Evolutionary conservation across 2,888 invertebrate species (phyloP), one percentile per base, ranked within the genome.

Genomic region (Zeuzera pyrina): DNA sequence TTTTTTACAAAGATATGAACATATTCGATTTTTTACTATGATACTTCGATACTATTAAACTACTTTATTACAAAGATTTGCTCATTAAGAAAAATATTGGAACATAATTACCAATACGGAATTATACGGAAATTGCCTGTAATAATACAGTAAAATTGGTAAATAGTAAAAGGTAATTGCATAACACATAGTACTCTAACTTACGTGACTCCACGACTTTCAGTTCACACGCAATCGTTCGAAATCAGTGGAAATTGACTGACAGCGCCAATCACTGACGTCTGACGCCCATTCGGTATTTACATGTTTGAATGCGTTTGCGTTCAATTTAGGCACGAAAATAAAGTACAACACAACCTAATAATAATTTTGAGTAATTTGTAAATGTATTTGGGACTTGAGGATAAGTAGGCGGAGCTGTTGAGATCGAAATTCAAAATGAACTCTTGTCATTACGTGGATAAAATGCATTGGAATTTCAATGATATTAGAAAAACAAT

Each of bases 371-470:
- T 32, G 30, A 37, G 38, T 42, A 30, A 38, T 39, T 28, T 24
- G 22, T 15, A 33, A 39, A 38, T 30, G 29, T 53, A 49, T 44
- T 43, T 44, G 46, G 41, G 52, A 45, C 45, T 52, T 39, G 52
- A 45, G 46, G 46, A 42, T 39, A 41, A 45, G 45, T 45, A 43
- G 61, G 64, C 56, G 59, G 47, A 42, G 49, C 48, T 43, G 46
- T 45, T 48, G 49, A 47, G 37, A 56, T 52, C 52, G 41, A 57
- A 59, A 57, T 56, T 49, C 49, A 49, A 60, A 60, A 63, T 65
- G 56, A 66, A 67, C 52, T 51, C 47, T 52, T 59, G 58, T 65
- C 67, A 62, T 62, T 57, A 53, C 34, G 33, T 30, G 25, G 15
- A 12, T 3, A 6, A 1, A 0, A 10, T n/a, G 3, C 15, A 30